Evolutionary conservation across 2,797 vertebrate species (phyloP).

Genomic region (Amblyopsis hoosieri): DNA sequence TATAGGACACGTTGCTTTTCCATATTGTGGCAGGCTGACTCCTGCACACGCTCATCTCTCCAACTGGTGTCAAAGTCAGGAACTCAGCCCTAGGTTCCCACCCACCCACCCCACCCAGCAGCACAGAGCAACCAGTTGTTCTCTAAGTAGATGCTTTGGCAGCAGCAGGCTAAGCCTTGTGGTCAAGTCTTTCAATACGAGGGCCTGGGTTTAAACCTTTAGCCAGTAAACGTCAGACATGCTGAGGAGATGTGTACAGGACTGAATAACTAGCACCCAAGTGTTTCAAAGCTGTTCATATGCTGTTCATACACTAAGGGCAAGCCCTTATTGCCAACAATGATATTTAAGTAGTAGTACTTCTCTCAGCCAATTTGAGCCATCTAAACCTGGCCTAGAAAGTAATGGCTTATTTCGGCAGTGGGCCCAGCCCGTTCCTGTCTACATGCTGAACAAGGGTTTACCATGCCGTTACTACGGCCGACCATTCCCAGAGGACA

Average conservation of each 20-base stretch:
- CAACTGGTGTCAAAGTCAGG: constrained; percentile 8
- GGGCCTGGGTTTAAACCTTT: too few species aligned
- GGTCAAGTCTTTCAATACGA: too few species aligned
- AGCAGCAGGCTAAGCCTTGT: too few species aligned
- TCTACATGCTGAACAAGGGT: constrained; percentile 28
- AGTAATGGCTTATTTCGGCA: neutral
- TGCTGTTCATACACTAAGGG: too few species aligned
- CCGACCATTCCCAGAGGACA: constrained; percentile 55
- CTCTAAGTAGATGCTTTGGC: too few species aligned
- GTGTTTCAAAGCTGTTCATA: too few species aligned
- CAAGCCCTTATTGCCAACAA: too few species aligned
- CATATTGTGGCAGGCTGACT: constrained; percentile 30
- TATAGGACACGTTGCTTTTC: constrained; percentile 50
- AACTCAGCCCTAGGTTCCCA: neutral
- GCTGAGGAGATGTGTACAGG: too few species aligned
- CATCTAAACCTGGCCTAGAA: neutral
- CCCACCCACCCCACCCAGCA: neutral
- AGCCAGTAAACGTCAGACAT: too few species aligned
- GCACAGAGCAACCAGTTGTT: too few species aligned
- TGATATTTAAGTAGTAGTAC: too few species aligned
- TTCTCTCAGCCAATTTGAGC: neutral
- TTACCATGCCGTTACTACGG: constrained; percentile 53
- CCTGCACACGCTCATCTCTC: constrained; percentile 14
- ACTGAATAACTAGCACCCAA: too few species aligned
- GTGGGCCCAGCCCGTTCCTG: constrained; percentile 6